Percentiles rank a stretch among this genome's conserved stretches.
Conservation (phyloP, 1,140 invertebrate species). For the Monochamus saltuarius region DNA sequence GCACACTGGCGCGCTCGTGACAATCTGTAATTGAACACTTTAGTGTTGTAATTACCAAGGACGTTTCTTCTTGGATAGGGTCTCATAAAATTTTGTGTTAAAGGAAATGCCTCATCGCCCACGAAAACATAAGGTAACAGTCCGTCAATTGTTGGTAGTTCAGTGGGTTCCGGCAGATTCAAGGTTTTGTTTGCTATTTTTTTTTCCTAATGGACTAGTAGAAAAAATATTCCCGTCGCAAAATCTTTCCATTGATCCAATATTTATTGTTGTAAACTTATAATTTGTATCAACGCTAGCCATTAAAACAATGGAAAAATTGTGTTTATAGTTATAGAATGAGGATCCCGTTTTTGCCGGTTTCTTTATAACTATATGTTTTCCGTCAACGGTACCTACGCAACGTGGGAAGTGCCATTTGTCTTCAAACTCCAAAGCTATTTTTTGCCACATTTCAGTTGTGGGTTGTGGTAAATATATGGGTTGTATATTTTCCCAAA, state of each 20-base stretch:
- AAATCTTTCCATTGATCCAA: constrained; percentile 50
- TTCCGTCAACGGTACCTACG: constrained; percentile 48
- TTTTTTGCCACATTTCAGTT: constrained; percentile 33
- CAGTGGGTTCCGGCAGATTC: constrained; percentile 12
- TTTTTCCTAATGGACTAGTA: constrained; percentile 32
- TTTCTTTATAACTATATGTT: constrained; percentile 33
- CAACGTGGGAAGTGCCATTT: constrained; percentile 50
- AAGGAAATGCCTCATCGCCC: constrained; percentile 5
- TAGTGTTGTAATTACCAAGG: background rate
- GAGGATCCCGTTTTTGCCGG: too few relatives aligned
- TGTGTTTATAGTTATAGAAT: too few relatives aligned
- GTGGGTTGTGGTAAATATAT: constrained; percentile 25
- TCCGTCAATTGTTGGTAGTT: background rate
- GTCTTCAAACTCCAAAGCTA: constrained; percentile 36
- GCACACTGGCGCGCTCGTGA: background rate
- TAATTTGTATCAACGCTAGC: constrained; percentile 30
- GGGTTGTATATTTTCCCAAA: constrained; percentile 40
- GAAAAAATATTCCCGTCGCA: constrained; percentile 23
- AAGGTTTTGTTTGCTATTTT: constrained; percentile 15
- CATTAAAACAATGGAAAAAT: background rate
- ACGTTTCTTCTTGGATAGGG: constrained; percentile 2
- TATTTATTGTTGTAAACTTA: constrained; percentile 50
- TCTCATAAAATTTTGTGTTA: background rate
- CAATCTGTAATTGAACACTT: constrained; percentile 6
- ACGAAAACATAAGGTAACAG: background rate